Conservation (phyloP, 2,797 vertebrate genomes). For the Semotilus atromaculatus region DNA sequence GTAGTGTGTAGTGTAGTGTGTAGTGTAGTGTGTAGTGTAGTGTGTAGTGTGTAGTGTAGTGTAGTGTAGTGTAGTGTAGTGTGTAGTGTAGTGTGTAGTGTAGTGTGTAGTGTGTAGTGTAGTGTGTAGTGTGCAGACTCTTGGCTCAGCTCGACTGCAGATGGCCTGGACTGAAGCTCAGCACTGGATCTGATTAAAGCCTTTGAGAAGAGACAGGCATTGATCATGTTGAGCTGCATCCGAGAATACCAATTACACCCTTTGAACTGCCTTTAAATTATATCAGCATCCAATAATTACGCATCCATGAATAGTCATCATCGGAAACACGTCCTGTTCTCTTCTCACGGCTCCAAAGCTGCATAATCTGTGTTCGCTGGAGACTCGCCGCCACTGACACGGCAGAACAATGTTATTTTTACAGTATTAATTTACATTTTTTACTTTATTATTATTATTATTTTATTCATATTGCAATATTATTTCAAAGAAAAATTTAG, state of each 20-base stretch:
- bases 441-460: no score
- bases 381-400: constrained; percentile 38
- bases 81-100: no score
- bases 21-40: no score
- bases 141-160: constrained; percentile 60
- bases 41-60: no score
- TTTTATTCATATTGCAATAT: not conserved
- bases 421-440: no score
- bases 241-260: constrained; percentile 63
- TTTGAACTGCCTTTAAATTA: constrained; percentile 61
- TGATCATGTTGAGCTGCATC: constrained; percentile 61
- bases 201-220: constrained; percentile 61
- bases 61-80: no score
- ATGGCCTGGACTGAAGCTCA: constrained; percentile 62
- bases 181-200: constrained; percentile 61
- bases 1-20: no score
- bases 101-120: no score
- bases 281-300: constrained; percentile 63
- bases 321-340: constrained; percentile 51
- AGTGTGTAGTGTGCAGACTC: not conserved
- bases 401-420: not conserved
- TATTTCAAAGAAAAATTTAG: not conserved
- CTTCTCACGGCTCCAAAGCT: constrained; percentile 37
- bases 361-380: constrained; percentile 19
- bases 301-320: constrained; percentile 56